phyloP scores from a whole-genome alignment of 2,113 vertebrate species.

The Cryptotis parvus region DNA sequence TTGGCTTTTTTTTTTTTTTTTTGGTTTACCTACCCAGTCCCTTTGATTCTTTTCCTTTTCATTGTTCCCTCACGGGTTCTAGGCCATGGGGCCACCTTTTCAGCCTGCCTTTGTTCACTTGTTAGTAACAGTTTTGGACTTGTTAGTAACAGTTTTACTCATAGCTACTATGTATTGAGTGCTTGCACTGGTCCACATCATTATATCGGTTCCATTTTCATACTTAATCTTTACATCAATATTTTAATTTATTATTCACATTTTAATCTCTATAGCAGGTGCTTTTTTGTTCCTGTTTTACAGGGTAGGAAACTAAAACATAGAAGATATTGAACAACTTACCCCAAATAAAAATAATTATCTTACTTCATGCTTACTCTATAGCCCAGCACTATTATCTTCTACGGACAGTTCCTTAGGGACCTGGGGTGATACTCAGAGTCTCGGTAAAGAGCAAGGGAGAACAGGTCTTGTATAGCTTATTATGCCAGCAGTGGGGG shows the following conservation, averaged over 20 bases:
- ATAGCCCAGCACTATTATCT: neutral
- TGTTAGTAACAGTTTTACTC: neutral
- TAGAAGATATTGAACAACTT: neutral
- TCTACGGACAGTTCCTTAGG: neutral
- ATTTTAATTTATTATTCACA: neutral
- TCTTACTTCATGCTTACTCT: neutral
- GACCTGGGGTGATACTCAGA: neutral
- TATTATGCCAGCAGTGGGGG: neutral
- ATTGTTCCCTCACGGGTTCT: neutral
- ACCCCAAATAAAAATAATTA: neutral
- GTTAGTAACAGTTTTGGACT: neutral
- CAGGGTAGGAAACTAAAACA: slow-evolving; percentile 14
- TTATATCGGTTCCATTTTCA: neutral
- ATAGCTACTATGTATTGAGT: neutral
- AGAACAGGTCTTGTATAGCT: neutral
- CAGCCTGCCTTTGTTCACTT: neutral
- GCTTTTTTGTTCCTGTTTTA: slow-evolving; percentile 18
- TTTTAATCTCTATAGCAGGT: no score
- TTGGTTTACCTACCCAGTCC: neutral
- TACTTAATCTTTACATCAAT: slow-evolving; percentile 12
- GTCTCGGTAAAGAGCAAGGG: neutral
- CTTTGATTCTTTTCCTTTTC: neutral
- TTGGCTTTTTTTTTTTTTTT: neutral
- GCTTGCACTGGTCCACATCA: neutral
- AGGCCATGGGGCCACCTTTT: neutral